phyloP scores from a whole-genome alignment of 1,140 invertebrate species.

The Arion vulgaris region DNA sequence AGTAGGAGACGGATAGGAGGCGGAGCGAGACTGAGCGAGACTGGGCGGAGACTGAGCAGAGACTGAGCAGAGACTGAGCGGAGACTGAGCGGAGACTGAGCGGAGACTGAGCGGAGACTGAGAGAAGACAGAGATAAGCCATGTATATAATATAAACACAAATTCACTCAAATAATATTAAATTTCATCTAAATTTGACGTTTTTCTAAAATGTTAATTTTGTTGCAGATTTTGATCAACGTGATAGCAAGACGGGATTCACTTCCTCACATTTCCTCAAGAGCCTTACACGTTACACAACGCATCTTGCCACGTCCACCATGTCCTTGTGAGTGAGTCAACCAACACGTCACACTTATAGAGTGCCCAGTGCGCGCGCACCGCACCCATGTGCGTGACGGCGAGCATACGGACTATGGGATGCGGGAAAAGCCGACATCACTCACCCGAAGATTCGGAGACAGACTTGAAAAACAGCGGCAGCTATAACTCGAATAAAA shows the following conservation, averaged over 20 bases:
- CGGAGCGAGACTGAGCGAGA: too few species aligned
- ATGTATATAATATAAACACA: too few species aligned
- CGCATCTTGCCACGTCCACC: background rate
- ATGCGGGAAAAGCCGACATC: conserved; percentile 37
- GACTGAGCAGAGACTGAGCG: too few species aligned
- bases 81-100: too few species aligned
- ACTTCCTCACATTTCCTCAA: background rate
- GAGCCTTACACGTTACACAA: background rate
- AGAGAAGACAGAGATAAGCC: too few species aligned
- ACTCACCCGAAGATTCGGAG: conserved; percentile 27
- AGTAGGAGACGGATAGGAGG: too few species aligned
- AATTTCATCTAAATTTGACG: too few species aligned
- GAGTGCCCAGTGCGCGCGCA: background rate
- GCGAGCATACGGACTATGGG: conserved; percentile 29
- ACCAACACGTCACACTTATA: background rate
- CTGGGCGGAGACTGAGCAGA: too few species aligned
- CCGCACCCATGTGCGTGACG: conserved; percentile 32
- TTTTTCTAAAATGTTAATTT: too few species aligned
- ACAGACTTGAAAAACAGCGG: conserved; percentile 32
- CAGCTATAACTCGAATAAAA: conserved; percentile 1
- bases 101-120: too few species aligned
- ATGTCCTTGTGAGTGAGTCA: background rate
- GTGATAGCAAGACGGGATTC: background rate
- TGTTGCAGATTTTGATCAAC: too few species aligned
- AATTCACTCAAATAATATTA: too few species aligned